Conservation (phyloP, 2,113 vertebrate species). For the Nettapus auritus region DNA sequence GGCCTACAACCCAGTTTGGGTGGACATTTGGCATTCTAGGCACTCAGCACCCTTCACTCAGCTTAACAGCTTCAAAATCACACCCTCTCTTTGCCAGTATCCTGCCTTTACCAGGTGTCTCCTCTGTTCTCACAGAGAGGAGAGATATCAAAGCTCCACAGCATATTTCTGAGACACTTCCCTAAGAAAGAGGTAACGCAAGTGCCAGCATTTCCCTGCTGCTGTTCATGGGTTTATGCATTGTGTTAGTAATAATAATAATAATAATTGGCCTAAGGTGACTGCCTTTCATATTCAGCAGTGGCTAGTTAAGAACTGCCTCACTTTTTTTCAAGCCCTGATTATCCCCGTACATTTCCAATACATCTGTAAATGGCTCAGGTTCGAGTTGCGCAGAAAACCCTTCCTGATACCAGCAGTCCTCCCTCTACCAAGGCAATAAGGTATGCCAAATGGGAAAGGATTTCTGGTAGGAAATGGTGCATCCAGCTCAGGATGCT, state of each 20-base stretch:
- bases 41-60: neutral
- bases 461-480: neutral
- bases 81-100: accelerated
- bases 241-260: neutral
- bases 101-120: neutral
- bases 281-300: neutral
- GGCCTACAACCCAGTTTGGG: neutral
- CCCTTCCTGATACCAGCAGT: neutral
- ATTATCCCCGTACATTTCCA: neutral
- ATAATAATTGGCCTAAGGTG: neutral
- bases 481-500: neutral
- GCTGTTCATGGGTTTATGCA: neutral
- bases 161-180: neutral
- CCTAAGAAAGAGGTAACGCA: neutral
- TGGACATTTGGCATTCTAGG: neutral
- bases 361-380: neutral
- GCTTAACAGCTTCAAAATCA: neutral
- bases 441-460: neutral
- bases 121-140: neutral
- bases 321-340: neutral
- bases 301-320: neutral
- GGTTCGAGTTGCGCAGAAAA: neutral
- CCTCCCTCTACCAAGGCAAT: neutral
- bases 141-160: neutral
- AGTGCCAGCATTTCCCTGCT: neutral